Evolutionary conservation across 2,888 invertebrate species (phyloP).

Genomic region (Rambutsinella grinnellia): DNA sequence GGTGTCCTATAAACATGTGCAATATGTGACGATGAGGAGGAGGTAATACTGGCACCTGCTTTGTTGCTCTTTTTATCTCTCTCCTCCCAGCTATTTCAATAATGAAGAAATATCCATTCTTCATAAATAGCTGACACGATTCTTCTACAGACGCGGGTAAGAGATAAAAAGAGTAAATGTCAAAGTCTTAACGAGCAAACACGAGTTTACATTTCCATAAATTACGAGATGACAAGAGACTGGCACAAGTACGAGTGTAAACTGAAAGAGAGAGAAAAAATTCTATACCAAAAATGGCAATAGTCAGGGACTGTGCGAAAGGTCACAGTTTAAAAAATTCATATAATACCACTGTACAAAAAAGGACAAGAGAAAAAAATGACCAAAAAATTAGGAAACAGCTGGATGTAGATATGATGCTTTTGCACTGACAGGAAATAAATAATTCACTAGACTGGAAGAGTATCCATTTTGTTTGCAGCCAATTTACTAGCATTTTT

Average conservation of each 20-base stretch:
- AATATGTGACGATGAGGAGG: neutral
- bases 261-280: conserved; percentile 14
- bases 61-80: neutral
- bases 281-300: conserved; percentile 37
- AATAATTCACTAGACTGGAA: too few relatives aligned
- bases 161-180: conserved; percentile 29
- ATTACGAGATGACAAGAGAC: conserved; percentile 36
- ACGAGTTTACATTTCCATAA: conserved; percentile 45
- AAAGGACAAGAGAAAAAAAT: neutral
- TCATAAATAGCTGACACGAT: too few relatives aligned
- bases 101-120: neutral
- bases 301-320: conserved; percentile 11
- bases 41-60: neutral
- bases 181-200: conserved; percentile 41
- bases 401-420: conserved; percentile 19
- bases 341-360: too few relatives aligned
- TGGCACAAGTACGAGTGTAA: neutral
- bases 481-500: too few relatives aligned
- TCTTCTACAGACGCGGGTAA: too few relatives aligned
- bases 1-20: neutral
- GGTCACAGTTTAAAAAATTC: conserved; percentile 15
- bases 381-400: neutral
- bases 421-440: too few relatives aligned
- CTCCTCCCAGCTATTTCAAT: neutral
- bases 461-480: too few relatives aligned